These are phyloP conservation scores for Lepetodrilus schrolli DNA, from an alignment of 2,888 invertebrate species.

Conservation along the genomic window DNA sequence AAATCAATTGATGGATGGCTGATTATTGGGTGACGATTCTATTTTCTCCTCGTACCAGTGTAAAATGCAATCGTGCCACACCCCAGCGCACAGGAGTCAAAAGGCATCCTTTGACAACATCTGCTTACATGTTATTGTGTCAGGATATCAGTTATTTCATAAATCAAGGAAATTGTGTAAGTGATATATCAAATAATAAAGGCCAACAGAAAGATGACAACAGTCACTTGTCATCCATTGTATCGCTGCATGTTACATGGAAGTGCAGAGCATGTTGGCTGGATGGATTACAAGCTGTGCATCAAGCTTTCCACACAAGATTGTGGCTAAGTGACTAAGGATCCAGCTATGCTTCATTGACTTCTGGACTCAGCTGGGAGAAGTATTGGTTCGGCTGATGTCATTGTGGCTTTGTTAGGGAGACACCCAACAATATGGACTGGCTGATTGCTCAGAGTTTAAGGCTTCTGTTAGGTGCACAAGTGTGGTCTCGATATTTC, in stretches of 20 bases:
- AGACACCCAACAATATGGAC: not conserved
- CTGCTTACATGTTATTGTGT: not conserved
- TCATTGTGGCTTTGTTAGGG: conserved; percentile 17
- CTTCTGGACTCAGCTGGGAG: not conserved
- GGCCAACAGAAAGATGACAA: not conserved
- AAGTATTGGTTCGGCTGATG: not conserved
- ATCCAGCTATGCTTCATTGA: conserved; percentile 2
- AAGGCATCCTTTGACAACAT: not conserved
- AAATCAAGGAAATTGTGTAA: not conserved
- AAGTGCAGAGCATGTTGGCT: not conserved
- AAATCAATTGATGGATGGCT: conserved; percentile 10
- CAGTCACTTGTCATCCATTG: not conserved
- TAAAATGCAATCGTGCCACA: conserved; percentile 5
- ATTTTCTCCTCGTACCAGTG: conserved; percentile 22
- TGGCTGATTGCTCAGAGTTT: not conserved
- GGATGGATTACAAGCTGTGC: not conserved
- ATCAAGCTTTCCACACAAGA: not conserved
- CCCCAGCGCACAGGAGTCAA: not conserved
- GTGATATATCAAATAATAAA: not conserved
- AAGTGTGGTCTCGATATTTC: not conserved
- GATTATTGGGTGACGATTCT: not conserved
- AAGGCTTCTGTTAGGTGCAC: not conserved
- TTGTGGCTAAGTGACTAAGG: not conserved
- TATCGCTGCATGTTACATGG: conserved; percentile 1
- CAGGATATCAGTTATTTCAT: not conserved